Percentiles rank a stretch among this genome's conserved stretches.
Evolutionary conservation across 2,797 vertebrate species (phyloP).

Genomic region (Etheostoma nigrum): DNA sequence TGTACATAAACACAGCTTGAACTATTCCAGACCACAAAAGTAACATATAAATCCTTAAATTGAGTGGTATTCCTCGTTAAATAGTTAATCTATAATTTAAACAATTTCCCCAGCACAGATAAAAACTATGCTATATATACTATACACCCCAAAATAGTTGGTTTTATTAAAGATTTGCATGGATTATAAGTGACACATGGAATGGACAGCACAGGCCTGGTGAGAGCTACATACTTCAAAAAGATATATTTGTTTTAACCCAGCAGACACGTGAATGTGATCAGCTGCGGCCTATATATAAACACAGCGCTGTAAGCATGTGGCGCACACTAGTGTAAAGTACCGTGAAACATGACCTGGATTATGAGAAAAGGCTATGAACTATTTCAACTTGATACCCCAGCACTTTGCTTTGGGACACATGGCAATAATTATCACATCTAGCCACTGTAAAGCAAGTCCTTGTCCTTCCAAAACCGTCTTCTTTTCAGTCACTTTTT

Average conservation of each 20-base stretch:
- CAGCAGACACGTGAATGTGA: slow-evolving; percentile 22
- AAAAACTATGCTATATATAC: slow-evolving; percentile 46
- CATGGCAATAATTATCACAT: slow-evolving; percentile 16
- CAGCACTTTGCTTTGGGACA: slow-evolving; percentile 43
- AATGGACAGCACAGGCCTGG: slow-evolving; percentile 27
- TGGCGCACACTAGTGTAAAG: slow-evolving; percentile 39
- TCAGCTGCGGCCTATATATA: slow-evolving; percentile 47
- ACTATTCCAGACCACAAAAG: slow-evolving; percentile 20
- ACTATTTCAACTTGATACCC: slow-evolving; percentile 49
- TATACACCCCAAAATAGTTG: slow-evolving; percentile 59
- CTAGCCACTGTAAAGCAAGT: not conserved
- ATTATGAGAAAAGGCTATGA: slow-evolving; percentile 58
- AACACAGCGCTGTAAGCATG: slow-evolving; percentile 43
- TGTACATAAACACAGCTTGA: slow-evolving; percentile 2
- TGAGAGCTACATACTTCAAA: slow-evolving; percentile 57
- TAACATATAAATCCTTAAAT: slow-evolving; percentile 7
- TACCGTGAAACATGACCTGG: slow-evolving; percentile 42
- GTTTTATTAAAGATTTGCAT: slow-evolving; percentile 54
- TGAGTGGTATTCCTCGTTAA: slow-evolving; percentile 24
- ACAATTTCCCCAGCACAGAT: slow-evolving; percentile 13
- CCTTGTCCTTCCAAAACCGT: not conserved
- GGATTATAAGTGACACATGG: slow-evolving; percentile 32
- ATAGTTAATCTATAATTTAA: slow-evolving; percentile 19
- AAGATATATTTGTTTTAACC: slow-evolving; percentile 24
- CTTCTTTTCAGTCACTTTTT: not conserved